Evolutionary conservation across 1,140 invertebrate genomes (phyloP), one percentile per base, ranked within the genome.

Genomic region (Luehdorfia chinensis): DNA sequence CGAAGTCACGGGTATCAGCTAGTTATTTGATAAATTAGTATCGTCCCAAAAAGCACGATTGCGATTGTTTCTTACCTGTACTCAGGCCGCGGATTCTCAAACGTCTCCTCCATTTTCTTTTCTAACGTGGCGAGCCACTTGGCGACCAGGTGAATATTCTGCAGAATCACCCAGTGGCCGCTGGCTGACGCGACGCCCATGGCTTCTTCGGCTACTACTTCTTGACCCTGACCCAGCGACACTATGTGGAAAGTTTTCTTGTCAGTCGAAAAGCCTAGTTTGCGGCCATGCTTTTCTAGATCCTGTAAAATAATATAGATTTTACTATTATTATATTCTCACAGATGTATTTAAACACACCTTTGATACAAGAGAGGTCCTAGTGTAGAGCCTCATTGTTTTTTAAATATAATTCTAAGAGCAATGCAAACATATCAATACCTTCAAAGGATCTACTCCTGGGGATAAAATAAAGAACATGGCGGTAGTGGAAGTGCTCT

Each of bases 381-480:
- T n/a, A n/a, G n/a, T 23, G 21, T 23, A 6, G n/a, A 6, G 5
- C 21, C 5, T 23, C 21, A 2, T 6, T 2, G 21, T 23, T 4
- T 23, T 23, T 23, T 23, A 8, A 23, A 23, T 23, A 23, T 1
- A 5, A 39, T 41, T 25, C 33, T 33, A 27, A 41, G 1, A 36
- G 14, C 15, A 21, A 32, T 21, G 6, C 2, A 3, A 21, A 21
- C 19, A 21, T 3, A 6, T 21, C 7, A 2, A 19, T 53, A 81
- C 79, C 74, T 97, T 96, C 0, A 98, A 81, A 0, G 97, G 97
- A 88, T 98, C 95, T 0, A 98, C 97, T 50, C 97, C 97, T 6
- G 97, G 94, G 0, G 96, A 98, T 8, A 99, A 87, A 56, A 98
- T 97, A 76, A 98, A 99, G 86, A 98, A 98, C 30, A 97, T 91